These are phyloP conservation scores for Vanessa cardui DNA, from an alignment of 2,888 invertebrate genomes.

Conservation along the genomic window DNA sequence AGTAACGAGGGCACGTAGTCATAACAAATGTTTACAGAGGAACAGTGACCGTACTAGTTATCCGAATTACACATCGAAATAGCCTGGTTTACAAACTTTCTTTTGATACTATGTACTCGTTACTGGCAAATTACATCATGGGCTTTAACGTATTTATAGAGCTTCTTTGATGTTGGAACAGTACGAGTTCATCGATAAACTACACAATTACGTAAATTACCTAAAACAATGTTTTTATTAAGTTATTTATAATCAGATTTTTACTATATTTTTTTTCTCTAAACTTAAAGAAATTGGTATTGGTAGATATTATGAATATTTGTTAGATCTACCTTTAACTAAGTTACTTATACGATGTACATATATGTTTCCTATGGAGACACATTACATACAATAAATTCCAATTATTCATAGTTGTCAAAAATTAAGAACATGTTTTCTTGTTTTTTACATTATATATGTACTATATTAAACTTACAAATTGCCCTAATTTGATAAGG, in stretches of 20 bases:
- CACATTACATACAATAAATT: too few species aligned
- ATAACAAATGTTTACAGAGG: slow-evolving; percentile 39
- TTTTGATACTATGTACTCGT: slow-evolving; percentile 27
- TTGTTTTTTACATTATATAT: too few species aligned
- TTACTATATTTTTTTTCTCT: too few species aligned
- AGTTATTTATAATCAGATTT: too few species aligned
- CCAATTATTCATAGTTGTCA: too few species aligned
- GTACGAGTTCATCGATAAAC: background rate
- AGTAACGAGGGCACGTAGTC: slow-evolving; percentile 35
- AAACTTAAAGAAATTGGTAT: too few species aligned
- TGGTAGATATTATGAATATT: too few species aligned
- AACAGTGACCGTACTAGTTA: slow-evolving; percentile 34
- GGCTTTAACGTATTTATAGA: slow-evolving; percentile 12
- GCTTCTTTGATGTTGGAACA: slow-evolving; percentile 28
- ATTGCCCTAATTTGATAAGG: background rate
- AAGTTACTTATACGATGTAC: too few species aligned
- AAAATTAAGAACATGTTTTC: too few species aligned
- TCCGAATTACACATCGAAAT: slow-evolving; percentile 24
- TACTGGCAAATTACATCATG: slow-evolving; percentile 18
- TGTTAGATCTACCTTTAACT: too few species aligned
- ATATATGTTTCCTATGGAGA: too few species aligned
- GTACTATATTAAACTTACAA: too few species aligned
- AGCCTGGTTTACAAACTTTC: slow-evolving; percentile 38
- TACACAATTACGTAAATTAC: slow-evolving; percentile 2
- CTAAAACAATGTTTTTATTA: background rate